These are phyloP conservation scores for Psix sp. DNA, from an alignment of 1,140 invertebrate genomes.

Conservation along the genomic window DNA sequence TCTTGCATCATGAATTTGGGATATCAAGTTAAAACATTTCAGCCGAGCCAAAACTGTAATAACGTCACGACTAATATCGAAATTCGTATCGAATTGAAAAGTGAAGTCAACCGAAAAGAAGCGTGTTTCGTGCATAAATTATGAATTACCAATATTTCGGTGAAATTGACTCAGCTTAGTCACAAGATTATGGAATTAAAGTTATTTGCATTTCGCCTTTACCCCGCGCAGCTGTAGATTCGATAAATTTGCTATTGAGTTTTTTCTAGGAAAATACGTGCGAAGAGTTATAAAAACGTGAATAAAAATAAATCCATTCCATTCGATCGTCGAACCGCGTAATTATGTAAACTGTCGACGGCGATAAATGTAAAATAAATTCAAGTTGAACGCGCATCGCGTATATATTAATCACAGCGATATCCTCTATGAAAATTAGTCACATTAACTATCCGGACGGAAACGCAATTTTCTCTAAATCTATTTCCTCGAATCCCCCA, in stretches of 20 bases:
- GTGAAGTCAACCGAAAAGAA: too few relatives aligned
- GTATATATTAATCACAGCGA: constrained; percentile 15
- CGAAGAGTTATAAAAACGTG: not conserved
- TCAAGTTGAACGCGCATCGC: not conserved
- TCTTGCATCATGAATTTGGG: not conserved
- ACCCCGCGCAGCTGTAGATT: too few relatives aligned
- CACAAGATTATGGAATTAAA: too few relatives aligned
- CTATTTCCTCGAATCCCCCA: constrained; percentile 7
- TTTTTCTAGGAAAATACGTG: too few relatives aligned
- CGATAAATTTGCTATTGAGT: too few relatives aligned
- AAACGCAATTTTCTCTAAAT: constrained; percentile 1
- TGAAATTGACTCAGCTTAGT: too few relatives aligned
- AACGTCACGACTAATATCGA: too few relatives aligned
- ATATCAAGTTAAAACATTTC: constrained; percentile 3
- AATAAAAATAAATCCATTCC: constrained; percentile 9
- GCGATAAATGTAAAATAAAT: constrained; percentile 17
- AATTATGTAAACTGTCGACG: constrained; percentile 8
- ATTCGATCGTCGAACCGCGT: constrained; percentile 1
- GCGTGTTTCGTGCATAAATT: too few relatives aligned
- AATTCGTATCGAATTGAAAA: not conserved
- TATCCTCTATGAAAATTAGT: constrained; percentile 13
- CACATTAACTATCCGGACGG: constrained; percentile 14
- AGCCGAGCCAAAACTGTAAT: not conserved
- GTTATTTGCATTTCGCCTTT: too few relatives aligned
- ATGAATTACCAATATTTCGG: too few relatives aligned